These are phyloP conservation scores for Podocnemis expansa DNA, from an alignment of 2,113 vertebrate genomes.

Conservation along the genomic window DNA sequence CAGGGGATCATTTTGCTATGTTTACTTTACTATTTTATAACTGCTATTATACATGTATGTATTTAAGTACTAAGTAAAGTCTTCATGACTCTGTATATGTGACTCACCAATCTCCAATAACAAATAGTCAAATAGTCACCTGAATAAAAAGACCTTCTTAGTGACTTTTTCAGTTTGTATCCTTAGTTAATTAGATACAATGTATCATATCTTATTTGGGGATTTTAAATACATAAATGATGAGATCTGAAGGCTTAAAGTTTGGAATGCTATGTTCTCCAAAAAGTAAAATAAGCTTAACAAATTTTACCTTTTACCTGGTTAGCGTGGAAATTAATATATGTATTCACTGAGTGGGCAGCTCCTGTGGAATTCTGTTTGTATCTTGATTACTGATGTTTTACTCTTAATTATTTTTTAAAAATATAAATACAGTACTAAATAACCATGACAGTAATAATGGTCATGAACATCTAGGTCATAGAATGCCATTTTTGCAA, in stretches of 20 bases:
- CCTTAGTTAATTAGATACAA: not conserved
- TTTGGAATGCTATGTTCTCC: not conserved
- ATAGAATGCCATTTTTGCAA: not conserved
- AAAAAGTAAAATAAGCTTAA: not conserved
- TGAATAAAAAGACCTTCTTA: not conserved
- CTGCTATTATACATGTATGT: not conserved
- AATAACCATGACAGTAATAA: not conserved
- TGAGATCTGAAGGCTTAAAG: not conserved
- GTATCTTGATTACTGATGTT: slow-evolving; percentile 16
- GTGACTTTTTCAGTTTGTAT: not conserved
- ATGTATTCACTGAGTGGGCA: not conserved
- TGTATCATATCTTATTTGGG: not conserved
- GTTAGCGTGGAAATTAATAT: slow-evolving; percentile 17
- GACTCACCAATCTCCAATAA: not conserved
- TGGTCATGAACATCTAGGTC: not conserved
- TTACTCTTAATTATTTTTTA: not conserved
- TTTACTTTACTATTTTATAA: not conserved
- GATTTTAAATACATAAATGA: not conserved
- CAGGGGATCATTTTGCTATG: not conserved
- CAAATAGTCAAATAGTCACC: not conserved
- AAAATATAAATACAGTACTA: not conserved
- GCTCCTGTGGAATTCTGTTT: not conserved
- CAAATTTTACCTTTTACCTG: slow-evolving; percentile 18
- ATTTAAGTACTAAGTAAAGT: not conserved
- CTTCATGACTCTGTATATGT: not conserved